phyloP scores from a whole-genome alignment of 2,113 vertebrate species.

The Charadrius vociferus region DNA sequence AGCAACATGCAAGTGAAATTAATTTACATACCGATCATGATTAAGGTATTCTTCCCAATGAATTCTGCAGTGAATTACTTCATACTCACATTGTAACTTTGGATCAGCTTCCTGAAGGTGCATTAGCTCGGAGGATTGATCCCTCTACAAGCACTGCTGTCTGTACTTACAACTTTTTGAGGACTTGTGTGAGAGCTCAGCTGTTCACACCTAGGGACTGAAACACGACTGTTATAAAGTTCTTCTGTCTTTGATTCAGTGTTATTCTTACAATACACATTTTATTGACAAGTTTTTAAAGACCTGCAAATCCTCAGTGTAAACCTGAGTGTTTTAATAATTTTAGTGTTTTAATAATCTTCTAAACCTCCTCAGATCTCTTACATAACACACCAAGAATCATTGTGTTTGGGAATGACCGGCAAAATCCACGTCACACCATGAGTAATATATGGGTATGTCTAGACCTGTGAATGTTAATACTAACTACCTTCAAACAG shows the following conservation, averaged over 20 bases:
- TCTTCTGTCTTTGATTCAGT: neutral
- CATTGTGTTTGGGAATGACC: neutral
- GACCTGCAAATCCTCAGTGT: neutral
- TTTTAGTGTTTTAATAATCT: conserved; percentile 36
- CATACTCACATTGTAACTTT: neutral
- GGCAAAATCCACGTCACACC: neutral
- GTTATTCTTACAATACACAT: neutral
- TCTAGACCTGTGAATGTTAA: neutral
- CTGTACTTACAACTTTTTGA: neutral
- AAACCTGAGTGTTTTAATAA: neutral
- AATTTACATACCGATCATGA: neutral
- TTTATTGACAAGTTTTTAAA: conserved; percentile 27
- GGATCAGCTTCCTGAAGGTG: neutral
- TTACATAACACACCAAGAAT: neutral
- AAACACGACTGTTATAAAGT: neutral
- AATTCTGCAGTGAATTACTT: conserved; percentile 6
- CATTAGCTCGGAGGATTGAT: neutral
- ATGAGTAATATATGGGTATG: neutral
- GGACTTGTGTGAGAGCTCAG: neutral
- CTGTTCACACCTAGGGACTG: neutral
- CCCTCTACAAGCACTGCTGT: neutral
- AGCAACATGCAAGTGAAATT: neutral
- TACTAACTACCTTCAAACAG: neutral
- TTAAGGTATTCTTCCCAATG: neutral
- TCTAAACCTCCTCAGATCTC: conserved; percentile 3